These are phyloP conservation scores for Isichthys henryi DNA, from an alignment of 2,113 vertebrate genomes.

Conservation along the genomic window DNA sequence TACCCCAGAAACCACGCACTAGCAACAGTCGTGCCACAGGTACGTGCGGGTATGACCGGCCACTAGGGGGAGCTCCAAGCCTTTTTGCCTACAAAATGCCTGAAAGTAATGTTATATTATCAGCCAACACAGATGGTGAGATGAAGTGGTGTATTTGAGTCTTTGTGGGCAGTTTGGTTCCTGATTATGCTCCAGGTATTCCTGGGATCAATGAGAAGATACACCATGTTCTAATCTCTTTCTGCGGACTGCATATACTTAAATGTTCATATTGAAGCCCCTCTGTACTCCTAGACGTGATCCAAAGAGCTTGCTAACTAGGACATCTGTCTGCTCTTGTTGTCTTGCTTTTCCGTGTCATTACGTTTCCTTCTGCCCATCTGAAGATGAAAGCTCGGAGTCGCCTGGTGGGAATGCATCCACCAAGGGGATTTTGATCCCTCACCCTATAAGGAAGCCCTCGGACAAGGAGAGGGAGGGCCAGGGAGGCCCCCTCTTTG, in stretches of 20 bases:
- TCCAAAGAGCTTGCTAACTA: background rate
- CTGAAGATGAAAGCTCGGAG: slow-evolving; percentile 73
- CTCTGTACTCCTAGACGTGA: background rate
- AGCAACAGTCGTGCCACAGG: slow-evolving; percentile 64
- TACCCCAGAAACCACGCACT: slow-evolving; percentile 80
- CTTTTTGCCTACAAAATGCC: background rate
- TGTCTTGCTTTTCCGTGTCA: background rate
- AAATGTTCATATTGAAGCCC: background rate
- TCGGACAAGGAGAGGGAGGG: slow-evolving; percentile 80
- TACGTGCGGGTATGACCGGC: slow-evolving; percentile 35
- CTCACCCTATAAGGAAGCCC: slow-evolving; percentile 68
- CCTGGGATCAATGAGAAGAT: background rate
- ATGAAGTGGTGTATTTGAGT: background rate
- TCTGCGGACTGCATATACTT: background rate
- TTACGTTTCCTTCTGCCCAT: background rate
- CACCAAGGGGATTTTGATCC: slow-evolving; percentile 63
- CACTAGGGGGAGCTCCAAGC: background rate
- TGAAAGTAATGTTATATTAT: background rate
- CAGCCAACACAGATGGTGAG: background rate
- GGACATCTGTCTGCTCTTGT: background rate
- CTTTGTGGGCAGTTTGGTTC: background rate
- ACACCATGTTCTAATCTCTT: background rate
- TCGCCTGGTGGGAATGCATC: slow-evolving; percentile 65
- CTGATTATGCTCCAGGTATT: background rate
- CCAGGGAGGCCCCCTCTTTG: slow-evolving; percentile 58